Evolutionary conservation across 2,888 invertebrate species (phyloP).

Genomic region (Lasius platythorax): DNA sequence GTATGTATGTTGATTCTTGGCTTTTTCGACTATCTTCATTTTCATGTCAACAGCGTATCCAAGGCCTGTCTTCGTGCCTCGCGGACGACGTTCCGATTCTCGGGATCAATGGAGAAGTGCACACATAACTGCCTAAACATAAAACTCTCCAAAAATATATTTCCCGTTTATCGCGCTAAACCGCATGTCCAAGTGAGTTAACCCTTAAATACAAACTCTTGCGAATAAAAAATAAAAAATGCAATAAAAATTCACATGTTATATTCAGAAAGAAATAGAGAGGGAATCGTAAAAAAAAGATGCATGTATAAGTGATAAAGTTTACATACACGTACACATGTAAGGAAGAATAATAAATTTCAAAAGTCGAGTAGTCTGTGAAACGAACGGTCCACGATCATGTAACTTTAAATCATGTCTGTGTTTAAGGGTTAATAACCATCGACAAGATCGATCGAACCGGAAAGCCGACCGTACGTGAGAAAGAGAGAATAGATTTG

Average conservation of each 20-base stretch:
- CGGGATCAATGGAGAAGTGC: slow-evolving; percentile 58
- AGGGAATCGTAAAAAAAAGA: neutral
- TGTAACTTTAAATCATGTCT: neutral
- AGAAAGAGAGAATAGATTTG: slow-evolving; percentile 12
- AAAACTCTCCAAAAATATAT: slow-evolving; percentile 73
- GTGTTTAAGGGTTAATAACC: slow-evolving; percentile 35
- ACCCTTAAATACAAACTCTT: slow-evolving; percentile 33
- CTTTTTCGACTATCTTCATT: neutral
- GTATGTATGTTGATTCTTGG: slow-evolving; percentile 26
- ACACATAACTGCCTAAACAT: slow-evolving; percentile 59
- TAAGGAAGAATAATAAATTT: neutral
- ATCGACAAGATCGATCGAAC: slow-evolving; percentile 56
- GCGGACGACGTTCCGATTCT: slow-evolving; percentile 29
- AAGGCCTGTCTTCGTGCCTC: neutral
- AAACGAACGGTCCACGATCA: neutral
- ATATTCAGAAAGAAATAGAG: neutral
- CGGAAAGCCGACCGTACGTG: slow-evolving; percentile 31
- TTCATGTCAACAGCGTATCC: neutral
- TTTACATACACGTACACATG: neutral
- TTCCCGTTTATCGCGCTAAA: slow-evolving; percentile 50
- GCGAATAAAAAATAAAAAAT: neutral
- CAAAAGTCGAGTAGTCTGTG: neutral
- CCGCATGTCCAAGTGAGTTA: neutral
- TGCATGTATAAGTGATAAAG: neutral
- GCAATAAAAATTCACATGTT: neutral